phyloP scores from a whole-genome alignment of 2,888 invertebrate species.

The Nomada fucata region DNA sequence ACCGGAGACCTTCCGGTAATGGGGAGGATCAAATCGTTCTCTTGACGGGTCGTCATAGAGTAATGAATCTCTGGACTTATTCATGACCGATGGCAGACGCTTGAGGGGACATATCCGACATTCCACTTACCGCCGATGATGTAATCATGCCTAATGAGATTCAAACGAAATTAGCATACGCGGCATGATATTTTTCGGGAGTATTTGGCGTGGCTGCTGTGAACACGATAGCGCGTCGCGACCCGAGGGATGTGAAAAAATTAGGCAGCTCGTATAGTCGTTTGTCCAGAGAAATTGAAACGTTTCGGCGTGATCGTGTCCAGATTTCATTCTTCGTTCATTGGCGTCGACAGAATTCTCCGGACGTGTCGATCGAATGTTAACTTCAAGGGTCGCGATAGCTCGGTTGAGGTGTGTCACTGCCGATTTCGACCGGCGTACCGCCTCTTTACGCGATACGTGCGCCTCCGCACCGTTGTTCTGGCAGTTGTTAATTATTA shows the following conservation, averaged over 20 bases:
- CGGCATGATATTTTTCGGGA: slow-evolving; percentile 21
- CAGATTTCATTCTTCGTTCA: neutral
- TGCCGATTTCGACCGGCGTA: no score
- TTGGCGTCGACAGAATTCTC: neutral
- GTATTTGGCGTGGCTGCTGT: no score
- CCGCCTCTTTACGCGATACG: no score
- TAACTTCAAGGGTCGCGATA: no score
- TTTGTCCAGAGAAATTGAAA: no score
- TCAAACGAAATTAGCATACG: slow-evolving; percentile 51
- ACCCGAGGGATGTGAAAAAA: no score
- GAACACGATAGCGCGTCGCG: no score
- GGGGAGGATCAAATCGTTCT: slow-evolving; percentile 10
- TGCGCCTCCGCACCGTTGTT: no score
- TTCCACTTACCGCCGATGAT: slow-evolving; percentile 13
- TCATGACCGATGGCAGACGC: slow-evolving; percentile 22
- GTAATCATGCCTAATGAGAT: slow-evolving; percentile 42
- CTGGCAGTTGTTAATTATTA: no score
- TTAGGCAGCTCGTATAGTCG: no score
- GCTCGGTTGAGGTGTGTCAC: no score
- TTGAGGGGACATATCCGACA: slow-evolving; percentile 28
- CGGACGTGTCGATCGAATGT: neutral
- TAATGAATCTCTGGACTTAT: slow-evolving; percentile 26
- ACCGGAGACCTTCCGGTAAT: neutral
- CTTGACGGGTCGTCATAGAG: neutral
- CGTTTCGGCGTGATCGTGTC: neutral